Evolutionary conservation across 2,888 invertebrate species (phyloP), one percentile per base, ranked within the genome.

Genomic region (Cryptus viduatorius): DNA sequence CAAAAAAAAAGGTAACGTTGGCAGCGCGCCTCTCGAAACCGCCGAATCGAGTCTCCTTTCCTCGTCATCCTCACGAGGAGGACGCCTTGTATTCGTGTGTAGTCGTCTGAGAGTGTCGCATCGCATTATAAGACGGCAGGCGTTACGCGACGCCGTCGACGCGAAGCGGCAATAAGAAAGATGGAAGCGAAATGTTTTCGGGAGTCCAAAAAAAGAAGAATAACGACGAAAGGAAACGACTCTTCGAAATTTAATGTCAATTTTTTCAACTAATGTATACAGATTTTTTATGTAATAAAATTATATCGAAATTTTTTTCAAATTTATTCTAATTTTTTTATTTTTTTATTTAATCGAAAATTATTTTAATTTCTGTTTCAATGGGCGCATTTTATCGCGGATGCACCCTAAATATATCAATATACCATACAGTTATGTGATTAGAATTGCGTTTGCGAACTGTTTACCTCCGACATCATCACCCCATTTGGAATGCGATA

Each of bases 401-500:
- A 61, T 14, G 29, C 29, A 31, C 5, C 10, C 12, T 61, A 29
- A 24, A 14, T 12, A 31, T 31, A 61, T 31, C 5, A n/a, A 61
- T 14, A 14, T 61, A 14, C 61, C 14, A 14, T 14, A 65, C n/a
- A 56, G 56, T 72, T 72, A 44, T 72, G 65, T 42, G 64, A 64
- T 53, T 48, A 61, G 16, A 61, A 37, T 14, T 12, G 48, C 16
- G 50, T 59, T 59, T 59, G 71, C 64, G 31, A 61, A 48, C 48
- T 71, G 69, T 76, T 76, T 50, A 5, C 24, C 44, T 4, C 31
- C n/a, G 37, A 12, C 53, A 46, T 67, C 77, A 72, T 59, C 59
- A 37, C 31, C 67, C 67, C 78, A 83, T 83, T 75, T 79, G 64
- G 37, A 73, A 79, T 82, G 72, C 50, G 61, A 16, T 67, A n/a